Conservation (phyloP, 2,797 vertebrate species). For the Protosalanx chinensis region DNA sequence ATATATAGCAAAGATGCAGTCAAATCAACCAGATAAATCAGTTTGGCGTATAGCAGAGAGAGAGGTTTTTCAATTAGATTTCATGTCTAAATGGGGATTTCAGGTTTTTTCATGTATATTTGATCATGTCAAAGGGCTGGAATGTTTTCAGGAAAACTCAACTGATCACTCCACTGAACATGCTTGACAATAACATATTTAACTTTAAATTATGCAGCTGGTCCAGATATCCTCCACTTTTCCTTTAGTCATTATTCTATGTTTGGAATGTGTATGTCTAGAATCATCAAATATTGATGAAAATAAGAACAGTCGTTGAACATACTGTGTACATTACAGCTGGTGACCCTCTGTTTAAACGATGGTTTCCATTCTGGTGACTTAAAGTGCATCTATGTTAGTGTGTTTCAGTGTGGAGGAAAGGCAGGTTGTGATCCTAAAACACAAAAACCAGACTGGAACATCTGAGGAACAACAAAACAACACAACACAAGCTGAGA, state of each 20-base stretch:
- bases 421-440: conserved; percentile 49
- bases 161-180: conserved; percentile 7
- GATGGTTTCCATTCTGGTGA: conserved; percentile 22
- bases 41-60: too few species aligned
- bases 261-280: conserved; percentile 21
- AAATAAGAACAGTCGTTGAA: conserved; percentile 26
- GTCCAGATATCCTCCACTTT: conserved; percentile 5
- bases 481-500: conserved; percentile 64
- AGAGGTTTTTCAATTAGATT: conserved; percentile 8
- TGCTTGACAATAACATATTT: conserved; percentile 25
- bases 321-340: conserved; percentile 10
- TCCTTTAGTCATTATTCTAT: neutral
- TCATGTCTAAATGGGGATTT: conserved; percentile 15
- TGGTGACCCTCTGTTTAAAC: neutral
- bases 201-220: conserved; percentile 27
- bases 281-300: conserved; percentile 7
- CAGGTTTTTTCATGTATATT: conserved; percentile 26
- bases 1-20: too few species aligned
- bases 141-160: conserved; percentile 54
- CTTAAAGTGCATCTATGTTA: conserved; percentile 10
- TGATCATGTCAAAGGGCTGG: conserved; percentile 39
- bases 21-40: too few species aligned
- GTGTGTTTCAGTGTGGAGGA: conserved; percentile 62
- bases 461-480: conserved; percentile 70
- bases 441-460: conserved; percentile 61